Conservation (phyloP, 2,113 vertebrate genomes). For the Ascaphus truei region DNA sequence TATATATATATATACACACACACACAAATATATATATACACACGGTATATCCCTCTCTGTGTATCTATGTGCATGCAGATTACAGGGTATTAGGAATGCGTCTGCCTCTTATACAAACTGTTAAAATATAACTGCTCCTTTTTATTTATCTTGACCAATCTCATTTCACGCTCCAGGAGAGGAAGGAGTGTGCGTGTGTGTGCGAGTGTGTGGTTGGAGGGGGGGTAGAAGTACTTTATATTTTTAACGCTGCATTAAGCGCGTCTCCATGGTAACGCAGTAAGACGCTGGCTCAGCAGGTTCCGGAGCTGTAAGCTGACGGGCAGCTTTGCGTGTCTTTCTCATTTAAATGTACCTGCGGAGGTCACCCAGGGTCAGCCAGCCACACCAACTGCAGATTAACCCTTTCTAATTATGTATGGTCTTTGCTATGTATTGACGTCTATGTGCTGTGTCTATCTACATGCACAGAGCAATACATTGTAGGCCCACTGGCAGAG, state of each 20-base stretch:
- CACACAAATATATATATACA: background rate
- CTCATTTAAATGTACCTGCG: constrained; percentile 27
- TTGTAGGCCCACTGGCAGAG: too few relatives aligned
- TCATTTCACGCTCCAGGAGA: constrained; percentile 68
- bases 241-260: constrained; percentile 66
- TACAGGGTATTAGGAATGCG: constrained; percentile 51
- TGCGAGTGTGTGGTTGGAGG: constrained; percentile 47
- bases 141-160: constrained; percentile 65
- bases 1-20: too few relatives aligned
- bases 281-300: constrained; percentile 61
- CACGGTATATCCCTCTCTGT: background rate
- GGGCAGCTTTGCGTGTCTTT: constrained; percentile 37
- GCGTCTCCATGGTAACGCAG: constrained; percentile 60
- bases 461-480: too few relatives aligned
- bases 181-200: constrained; percentile 44
- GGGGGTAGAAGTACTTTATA: constrained; percentile 59
- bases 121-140: constrained; percentile 60
- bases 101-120: constrained; percentile 54
- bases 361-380: constrained; percentile 28
- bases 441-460: too few relatives aligned
- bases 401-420: background rate
- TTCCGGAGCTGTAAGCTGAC: constrained; percentile 43
- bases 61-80: constrained; percentile 13
- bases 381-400: constrained; percentile 18
- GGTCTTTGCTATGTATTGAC: background rate